Base-by-base conservation (phyloP, 2,113 vertebrate species). In the Chelonoidis abingdonii region DNA sequence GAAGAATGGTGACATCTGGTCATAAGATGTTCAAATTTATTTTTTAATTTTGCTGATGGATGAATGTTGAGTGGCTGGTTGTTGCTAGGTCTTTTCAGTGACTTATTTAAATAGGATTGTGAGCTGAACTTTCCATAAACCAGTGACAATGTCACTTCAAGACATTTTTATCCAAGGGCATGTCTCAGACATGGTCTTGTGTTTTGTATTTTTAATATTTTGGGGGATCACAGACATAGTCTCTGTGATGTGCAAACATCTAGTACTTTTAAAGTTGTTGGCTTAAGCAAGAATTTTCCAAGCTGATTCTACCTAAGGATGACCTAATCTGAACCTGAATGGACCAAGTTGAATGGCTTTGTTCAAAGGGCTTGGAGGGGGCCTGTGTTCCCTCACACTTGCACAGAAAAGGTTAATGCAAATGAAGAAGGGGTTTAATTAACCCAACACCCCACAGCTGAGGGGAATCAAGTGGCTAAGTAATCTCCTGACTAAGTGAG, bases 31-130 rank as follows among this genome's bases (percentile, higher is more conserved):
- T 86, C 10, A 0, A 24, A 56, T 90, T 90, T 69, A 76, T 78
- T 78, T 78, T 72, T 78, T 80, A 62, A 84, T 93, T 86, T 53
- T 86, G 44, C 90, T 96, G 87, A 93, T 84, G 90, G 93, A 89
- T 50, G 13, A 0, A 0, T 17, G 19, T 35, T 69, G 52, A 88
- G 38, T 38, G 5, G 1, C 1, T 80, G 80, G 44, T 13, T 89
- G 44, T 72, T 83, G n/a, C 22, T 89, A 95, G 5, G 41, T 96
- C 38, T 44, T 78, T 72, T 59, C 82, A 13, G 29, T 54, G 78
- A 78, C 12, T 89, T 86, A 75, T 86, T 50, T 57, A 19, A 21
- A 54, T 29, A 84, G n/a, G 10, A 84, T 47, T 92, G 85, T 65
- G 87, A 44, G 56, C 80, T 25, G 80, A 62, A 1, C 92, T 89